Conservation (phyloP, 2,888 invertebrate species). For the Dioctria linearis region DNA sequence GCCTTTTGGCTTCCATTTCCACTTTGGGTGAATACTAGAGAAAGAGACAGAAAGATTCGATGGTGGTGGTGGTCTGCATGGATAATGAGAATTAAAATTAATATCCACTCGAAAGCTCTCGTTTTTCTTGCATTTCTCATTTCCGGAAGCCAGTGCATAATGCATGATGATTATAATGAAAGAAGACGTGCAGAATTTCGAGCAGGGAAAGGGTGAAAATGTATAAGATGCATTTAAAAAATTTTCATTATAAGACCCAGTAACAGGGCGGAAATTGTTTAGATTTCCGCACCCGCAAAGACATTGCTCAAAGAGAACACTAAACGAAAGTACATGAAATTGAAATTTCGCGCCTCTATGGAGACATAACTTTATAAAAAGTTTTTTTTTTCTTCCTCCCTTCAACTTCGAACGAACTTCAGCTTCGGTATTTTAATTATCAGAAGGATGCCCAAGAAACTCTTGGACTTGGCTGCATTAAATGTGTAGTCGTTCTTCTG, state of each 20-base stretch:
- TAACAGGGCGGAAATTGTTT: slow-evolving; percentile 29
- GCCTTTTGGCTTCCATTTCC: no score
- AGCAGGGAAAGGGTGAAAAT: neutral
- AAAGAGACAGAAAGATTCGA: no score
- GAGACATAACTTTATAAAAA: slow-evolving; percentile 12
- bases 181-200: no score
- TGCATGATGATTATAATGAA: slow-evolving; percentile 7
- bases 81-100: slow-evolving; percentile 37
- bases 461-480: neutral
- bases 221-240: slow-evolving; percentile 27
- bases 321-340: slow-evolving; percentile 21
- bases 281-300: neutral
- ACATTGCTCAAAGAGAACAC: no score
- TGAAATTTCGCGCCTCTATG: slow-evolving; percentile 12
- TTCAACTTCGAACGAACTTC: slow-evolving; percentile 14
- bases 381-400: neutral
- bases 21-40: no score
- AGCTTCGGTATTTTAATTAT: slow-evolving; percentile 33
- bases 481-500: neutral
- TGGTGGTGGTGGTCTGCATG: slow-evolving; percentile 1
- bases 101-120: slow-evolving; percentile 8
- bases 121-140: slow-evolving; percentile 10
- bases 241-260: neutral
- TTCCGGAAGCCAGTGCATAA: slow-evolving; percentile 21
- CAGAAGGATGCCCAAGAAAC: slow-evolving; percentile 4